These are phyloP conservation scores for Dryomyza anilis DNA, from an alignment of 2,888 invertebrate genomes.

Conservation along the genomic window DNA sequence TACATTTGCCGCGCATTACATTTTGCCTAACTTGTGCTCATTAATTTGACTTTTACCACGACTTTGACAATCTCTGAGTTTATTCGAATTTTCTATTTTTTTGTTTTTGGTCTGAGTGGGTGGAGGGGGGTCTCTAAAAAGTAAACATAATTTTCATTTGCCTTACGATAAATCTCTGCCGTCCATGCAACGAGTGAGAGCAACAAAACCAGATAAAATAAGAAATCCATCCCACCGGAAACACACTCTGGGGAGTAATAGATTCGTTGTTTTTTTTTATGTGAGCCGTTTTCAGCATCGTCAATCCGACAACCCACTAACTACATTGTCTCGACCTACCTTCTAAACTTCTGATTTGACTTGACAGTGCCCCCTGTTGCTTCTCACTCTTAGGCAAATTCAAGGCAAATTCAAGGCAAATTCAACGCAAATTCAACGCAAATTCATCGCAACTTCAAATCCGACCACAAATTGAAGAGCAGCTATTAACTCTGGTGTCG, in stretches of 20 bases:
- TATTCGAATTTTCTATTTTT: too few species aligned
- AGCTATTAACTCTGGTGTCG: conserved; percentile 14
- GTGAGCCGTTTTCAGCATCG: too few species aligned
- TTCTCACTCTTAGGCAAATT: neutral
- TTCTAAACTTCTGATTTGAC: neutral
- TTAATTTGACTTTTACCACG: conserved; percentile 1
- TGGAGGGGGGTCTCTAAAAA: too few species aligned
- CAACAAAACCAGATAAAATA: neutral
- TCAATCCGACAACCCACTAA: neutral
- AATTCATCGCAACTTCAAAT: neutral
- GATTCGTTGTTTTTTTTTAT: conserved; percentile 14
- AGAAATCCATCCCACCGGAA: conserved; percentile 12
- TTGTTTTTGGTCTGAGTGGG: too few species aligned
- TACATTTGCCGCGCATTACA: neutral
- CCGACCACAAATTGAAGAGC: conserved; percentile 19
- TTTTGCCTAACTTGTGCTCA: conserved; percentile 13
- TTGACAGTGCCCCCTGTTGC: neutral
- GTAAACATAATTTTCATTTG: neutral
- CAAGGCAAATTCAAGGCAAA: neutral
- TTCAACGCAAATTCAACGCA: too few species aligned
- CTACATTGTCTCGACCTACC: neutral
- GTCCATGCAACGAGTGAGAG: neutral
- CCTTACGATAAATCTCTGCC: conserved; percentile 9
- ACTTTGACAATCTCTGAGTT: too few species aligned
- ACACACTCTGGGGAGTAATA: conserved; percentile 21